These are phyloP conservation scores for Promerops cafer DNA, from an alignment of 2,113 vertebrate genomes.

Conservation along the genomic window DNA sequence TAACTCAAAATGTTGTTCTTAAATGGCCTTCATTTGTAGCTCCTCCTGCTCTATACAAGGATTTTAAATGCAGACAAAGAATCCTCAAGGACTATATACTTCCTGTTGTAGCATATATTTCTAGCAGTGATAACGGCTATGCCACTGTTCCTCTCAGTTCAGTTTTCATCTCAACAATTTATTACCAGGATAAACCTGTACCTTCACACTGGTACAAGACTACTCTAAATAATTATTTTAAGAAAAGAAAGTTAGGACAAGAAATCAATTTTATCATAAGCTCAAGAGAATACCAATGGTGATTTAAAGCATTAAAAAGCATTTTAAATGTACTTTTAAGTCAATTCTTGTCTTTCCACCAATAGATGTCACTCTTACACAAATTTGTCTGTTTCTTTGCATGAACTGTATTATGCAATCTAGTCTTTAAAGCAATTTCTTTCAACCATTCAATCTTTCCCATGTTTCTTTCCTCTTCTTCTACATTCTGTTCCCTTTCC, in stretches of 20 bases:
- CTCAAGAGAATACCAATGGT: background rate
- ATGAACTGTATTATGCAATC: background rate
- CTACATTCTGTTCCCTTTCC: background rate
- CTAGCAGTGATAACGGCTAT: background rate
- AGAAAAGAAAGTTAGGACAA: background rate
- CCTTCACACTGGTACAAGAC: background rate
- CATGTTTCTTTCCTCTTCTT: background rate
- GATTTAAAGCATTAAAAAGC: background rate
- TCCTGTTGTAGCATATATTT: background rate
- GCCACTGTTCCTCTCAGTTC: background rate
- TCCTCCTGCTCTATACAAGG: background rate
- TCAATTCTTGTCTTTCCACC: background rate
- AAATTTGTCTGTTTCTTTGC: background rate
- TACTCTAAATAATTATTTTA: background rate
- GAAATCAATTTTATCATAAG: background rate
- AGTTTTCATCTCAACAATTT: background rate
- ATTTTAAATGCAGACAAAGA: background rate
- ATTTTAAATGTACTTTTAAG: background rate
- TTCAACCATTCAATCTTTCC: background rate
- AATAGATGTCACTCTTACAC: conserved; percentile 64
- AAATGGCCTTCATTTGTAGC: background rate
- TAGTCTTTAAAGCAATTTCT: background rate
- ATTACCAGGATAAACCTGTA: background rate
- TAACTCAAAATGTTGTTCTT: background rate
- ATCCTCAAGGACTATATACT: background rate